Percentiles rank a stretch among this genome's conserved stretches.
Conservation (phyloP, 1,140 invertebrate species). For the Drosophila varians region DNA sequence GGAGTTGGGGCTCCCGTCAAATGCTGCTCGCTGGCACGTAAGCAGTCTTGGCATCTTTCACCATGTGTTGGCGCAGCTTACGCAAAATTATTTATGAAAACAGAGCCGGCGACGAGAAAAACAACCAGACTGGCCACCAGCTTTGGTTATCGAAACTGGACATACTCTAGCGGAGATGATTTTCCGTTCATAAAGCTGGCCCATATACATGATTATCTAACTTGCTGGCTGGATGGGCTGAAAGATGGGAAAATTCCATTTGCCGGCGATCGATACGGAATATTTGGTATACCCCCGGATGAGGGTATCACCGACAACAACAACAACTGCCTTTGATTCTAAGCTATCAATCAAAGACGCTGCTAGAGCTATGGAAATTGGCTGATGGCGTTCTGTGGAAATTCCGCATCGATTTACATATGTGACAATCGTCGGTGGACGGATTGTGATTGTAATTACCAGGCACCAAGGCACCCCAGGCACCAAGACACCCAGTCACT, state of each 20-base stretch:
- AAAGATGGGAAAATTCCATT: not conserved
- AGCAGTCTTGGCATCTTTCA: slow-evolving; percentile 67
- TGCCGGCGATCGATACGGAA: not conserved
- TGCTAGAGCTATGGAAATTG: slow-evolving; percentile 53
- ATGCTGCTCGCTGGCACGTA: slow-evolving; percentile 57
- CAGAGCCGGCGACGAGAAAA: slow-evolving; percentile 45
- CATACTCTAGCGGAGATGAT: slow-evolving; percentile 10
- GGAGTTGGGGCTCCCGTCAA: slow-evolving; percentile 10
- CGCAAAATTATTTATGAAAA: slow-evolving; percentile 81
- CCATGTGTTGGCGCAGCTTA: slow-evolving; percentile 70
- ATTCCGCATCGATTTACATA: slow-evolving; percentile 73
- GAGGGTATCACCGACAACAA: no score
- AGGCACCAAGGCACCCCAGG: no score
- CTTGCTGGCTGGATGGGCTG: not conserved
- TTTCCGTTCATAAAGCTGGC: not conserved
- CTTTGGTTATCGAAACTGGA: not conserved
- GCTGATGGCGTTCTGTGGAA: slow-evolving; percentile 54
- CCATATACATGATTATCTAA: not conserved
- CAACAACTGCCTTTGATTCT: slow-evolving; percentile 53
- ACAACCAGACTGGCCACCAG: not conserved
- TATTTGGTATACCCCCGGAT: no score
- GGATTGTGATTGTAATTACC: slow-evolving; percentile 48
- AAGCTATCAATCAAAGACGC: slow-evolving; percentile 53
- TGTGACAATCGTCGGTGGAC: slow-evolving; percentile 41
- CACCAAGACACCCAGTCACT: no score